phyloP scores from a whole-genome alignment of 2,113 vertebrate genomes.

The Hucho hucho region DNA sequence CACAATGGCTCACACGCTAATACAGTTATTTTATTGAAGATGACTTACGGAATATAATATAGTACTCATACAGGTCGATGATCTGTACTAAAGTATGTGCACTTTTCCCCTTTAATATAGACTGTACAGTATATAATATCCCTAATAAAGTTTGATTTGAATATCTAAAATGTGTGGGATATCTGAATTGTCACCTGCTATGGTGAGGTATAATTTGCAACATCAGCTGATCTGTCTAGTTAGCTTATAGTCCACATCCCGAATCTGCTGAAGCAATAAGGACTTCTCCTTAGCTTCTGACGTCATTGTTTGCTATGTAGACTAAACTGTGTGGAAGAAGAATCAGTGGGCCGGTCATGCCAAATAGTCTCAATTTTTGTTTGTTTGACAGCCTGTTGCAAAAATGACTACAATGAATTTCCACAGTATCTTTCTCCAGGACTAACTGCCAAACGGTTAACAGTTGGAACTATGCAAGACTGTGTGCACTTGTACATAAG shows the following conservation, averaged over 20 bases:
- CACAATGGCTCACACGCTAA: conserved; percentile 2
- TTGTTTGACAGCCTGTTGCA: background rate
- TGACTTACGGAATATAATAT: conserved; percentile 22
- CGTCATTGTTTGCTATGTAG: background rate
- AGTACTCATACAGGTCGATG: conserved; percentile 15
- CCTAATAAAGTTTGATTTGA: conserved; percentile 53
- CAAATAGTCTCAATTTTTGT: background rate
- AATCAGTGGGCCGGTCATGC: background rate
- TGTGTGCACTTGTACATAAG: conserved; percentile 1
- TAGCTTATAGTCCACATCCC: background rate
- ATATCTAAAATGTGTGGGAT: conserved; percentile 22
- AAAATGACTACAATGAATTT: background rate
- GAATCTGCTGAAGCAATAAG: background rate
- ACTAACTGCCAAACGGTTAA: background rate
- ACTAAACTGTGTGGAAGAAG: background rate
- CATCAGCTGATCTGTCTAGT: background rate
- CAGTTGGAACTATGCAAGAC: background rate
- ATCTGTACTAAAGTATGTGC: conserved; percentile 39
- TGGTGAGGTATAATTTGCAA: background rate
- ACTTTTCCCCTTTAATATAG: conserved; percentile 36
- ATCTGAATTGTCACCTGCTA: background rate
- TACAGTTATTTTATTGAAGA: conserved; percentile 24
- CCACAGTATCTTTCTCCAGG: background rate
- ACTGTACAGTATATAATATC: conserved; percentile 47
- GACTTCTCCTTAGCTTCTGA: background rate